Evolutionary conservation across 2,113 vertebrate species (phyloP), one percentile per base, ranked within the genome.

Genomic region (Hiodon tergisus): DNA sequence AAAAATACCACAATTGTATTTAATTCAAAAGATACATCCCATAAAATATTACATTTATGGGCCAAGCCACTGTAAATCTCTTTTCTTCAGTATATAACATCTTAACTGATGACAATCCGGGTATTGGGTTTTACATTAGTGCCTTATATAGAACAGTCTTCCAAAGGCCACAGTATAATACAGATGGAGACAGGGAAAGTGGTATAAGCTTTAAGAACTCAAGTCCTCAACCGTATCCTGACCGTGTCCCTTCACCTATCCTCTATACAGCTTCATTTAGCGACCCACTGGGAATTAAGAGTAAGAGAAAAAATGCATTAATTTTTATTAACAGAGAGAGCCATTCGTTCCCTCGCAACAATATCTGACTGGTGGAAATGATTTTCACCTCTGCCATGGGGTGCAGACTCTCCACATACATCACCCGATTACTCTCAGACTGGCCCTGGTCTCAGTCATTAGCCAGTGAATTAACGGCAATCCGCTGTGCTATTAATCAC

Each of bases 401-500:
- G 93, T 93, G 92, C 84, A 86, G 88, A 87, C 92, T 86, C 88
- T 88, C 86, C 92, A 88, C 93, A 97, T 98, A 96, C 93, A 98
- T 98, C 95, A 97, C 95, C 92, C 93, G 93, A 95, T 96, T 97
- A 96, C 94, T 90, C 84, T 82, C 83, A 83, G 93, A 91, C 89
- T 86, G 86, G 90, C 82, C 93, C 86, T 88, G 91, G 93, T 94
- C 91, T 91, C 92, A 95, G 94, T 96, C 97, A 98, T 99, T 99
- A 98, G 94, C 95, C 93, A 94, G 91, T 96, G 96, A 98, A 98
- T 99, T 99, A 98, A 96, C 94, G 91, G 90, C 93, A 92, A 91
- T 93, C 90, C 93, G 89, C 91, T 85, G 79, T 82, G 89, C 96
- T 95, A 98, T 99, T 98, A 97, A 98, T 99, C 97, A 98, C 96